Conservation (phyloP, 2,113 vertebrate species). For the Xiphophorus couchianus region DNA sequence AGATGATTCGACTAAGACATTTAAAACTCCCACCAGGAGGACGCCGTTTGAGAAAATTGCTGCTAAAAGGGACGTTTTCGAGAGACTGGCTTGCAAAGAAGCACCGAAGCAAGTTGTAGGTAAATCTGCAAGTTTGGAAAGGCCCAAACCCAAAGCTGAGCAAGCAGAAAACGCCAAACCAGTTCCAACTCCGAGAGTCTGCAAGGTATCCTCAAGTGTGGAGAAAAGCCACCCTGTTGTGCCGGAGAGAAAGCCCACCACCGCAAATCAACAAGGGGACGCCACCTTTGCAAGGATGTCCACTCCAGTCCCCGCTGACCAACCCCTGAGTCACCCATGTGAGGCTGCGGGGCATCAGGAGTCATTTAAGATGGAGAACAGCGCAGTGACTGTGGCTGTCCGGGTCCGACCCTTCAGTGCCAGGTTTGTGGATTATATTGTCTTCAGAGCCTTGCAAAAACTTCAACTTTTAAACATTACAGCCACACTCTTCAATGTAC, state of each 20-base stretch:
- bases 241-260: conserved; percentile 50
- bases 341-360: conserved; percentile 58
- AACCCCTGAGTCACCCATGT: conserved; percentile 28
- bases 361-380: conserved; percentile 83
- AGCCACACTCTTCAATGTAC: too few relatives aligned
- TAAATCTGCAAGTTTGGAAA: conserved; percentile 71
- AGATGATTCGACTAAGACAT: conserved; percentile 21
- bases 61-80: conserved; percentile 68
- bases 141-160: conserved; percentile 61
- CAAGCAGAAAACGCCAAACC: conserved; percentile 42
- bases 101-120: conserved; percentile 23
- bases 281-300: conserved; percentile 27
- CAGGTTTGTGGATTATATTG: conserved; percentile 77
- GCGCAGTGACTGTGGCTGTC: conserved; percentile 90
- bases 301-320: background rate
- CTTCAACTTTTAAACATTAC: too few relatives aligned
- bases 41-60: conserved; percentile 65
- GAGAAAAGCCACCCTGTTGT: conserved; percentile 33
- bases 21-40: conserved; percentile 67
- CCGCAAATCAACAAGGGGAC: conserved; percentile 28
- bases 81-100: conserved; percentile 64
- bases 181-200: conserved; percentile 14
- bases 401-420: conserved; percentile 89
- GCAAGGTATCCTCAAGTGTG: conserved; percentile 6
- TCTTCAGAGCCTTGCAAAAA: too few relatives aligned